Evolutionary conservation across 2,888 invertebrate species (phyloP), one percentile per base, ranked within the genome.

Genomic region (Piscicola geometra): DNA sequence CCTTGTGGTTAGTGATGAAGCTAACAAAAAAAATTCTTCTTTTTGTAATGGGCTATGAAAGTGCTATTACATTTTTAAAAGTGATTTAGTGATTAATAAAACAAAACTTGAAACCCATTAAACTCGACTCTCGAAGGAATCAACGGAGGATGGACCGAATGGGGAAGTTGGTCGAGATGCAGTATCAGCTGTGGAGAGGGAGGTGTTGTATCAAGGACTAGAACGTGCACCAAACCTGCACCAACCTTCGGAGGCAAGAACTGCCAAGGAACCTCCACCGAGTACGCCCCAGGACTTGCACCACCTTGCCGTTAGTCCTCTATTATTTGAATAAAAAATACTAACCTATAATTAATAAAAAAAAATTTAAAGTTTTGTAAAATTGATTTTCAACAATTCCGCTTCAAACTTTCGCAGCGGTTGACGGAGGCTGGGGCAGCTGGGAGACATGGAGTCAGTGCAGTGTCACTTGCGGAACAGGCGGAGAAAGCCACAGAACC

Each of bases 401-500:
- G 9, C 32, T 69, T 2, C 5, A 3, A 2, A 32, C 30, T 25
- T 32, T 18, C 21, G 1, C 60, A 74, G 74, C 77, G 2, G 77
- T 78, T 50, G 78, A 77, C 70, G 77, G 77, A 36, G 77, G 76
- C 60, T 78, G 76, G 78, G 64, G 60, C n/a, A 35, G 25, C 35
- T 78, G 77, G 79, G 30, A 52, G 50, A 70, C 50, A 33, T 78
- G 77, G 79, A 56, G 75, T 1, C 1, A 47, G 0, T 79, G 78
- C 70, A 70, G 68, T 50, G 74, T 75, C 35, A 56, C 77, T 2
- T 79, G 79, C 70, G 78, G 76, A 67, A 50, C 41, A 9, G 77
- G 78, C 9, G 85, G 85, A 21, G 76, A 79, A 36, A 79, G 81
- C 25, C 47, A 75, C 0, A 79, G 86, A 18, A 77, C 77, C 1